phyloP scores from a whole-genome alignment of 2,113 vertebrate species.

The Neodontobutis hainanensis region DNA sequence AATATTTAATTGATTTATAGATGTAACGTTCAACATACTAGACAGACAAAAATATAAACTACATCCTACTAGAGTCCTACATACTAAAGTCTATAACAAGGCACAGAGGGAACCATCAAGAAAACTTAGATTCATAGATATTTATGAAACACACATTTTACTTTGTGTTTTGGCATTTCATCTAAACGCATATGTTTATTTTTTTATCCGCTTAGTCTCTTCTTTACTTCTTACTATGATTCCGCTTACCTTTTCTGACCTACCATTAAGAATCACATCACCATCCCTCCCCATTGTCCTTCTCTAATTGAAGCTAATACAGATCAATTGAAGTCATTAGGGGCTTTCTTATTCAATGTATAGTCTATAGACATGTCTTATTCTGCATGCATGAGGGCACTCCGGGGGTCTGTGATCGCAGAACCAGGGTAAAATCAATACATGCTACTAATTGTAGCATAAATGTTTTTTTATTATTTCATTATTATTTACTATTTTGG shows the following conservation, averaged over 20 bases:
- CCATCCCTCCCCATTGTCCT: conserved; percentile 58
- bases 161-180: background rate
- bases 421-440: conserved; percentile 46
- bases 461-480: conserved; percentile 23
- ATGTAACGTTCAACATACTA: no score
- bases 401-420: conserved; percentile 24
- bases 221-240: conserved; percentile 4
- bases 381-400: conserved; percentile 28
- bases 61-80: no score
- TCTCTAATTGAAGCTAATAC: conserved; percentile 73
- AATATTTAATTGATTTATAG: no score
- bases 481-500: background rate
- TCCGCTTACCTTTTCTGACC: conserved; percentile 44
- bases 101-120: no score
- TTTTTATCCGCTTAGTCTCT: conserved; percentile 1
- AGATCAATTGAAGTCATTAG: conserved; percentile 76
- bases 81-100: no score
- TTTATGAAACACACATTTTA: no score
- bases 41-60: no score
- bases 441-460: conserved; percentile 19
- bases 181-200: background rate
- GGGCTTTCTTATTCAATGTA: conserved; percentile 45
- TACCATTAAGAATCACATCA: conserved; percentile 59
- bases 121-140: no score
- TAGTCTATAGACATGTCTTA: conserved; percentile 32